Evolutionary conservation across 2,113 vertebrate species (phyloP).

Genomic region (Azemiops feae): DNA sequence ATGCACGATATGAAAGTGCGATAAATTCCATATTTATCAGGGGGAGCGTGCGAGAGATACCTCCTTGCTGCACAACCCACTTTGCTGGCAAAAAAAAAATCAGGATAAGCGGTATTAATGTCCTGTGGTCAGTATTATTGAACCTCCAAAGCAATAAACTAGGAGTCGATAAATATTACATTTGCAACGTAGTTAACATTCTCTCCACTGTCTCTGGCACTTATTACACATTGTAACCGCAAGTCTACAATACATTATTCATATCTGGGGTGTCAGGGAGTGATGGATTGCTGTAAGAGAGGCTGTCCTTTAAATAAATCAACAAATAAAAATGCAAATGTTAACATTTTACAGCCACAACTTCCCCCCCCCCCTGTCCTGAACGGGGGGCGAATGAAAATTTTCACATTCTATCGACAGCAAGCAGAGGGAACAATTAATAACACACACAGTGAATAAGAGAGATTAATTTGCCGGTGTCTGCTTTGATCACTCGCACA

Average conservation of each 20-base stretch:
- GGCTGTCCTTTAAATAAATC: conserved; percentile 86
- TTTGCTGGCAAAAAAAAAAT: conserved; percentile 68
- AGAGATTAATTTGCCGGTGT: conserved; percentile 72
- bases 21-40: conserved; percentile 74
- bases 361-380: conserved; percentile 70
- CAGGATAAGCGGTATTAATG: conserved; percentile 81
- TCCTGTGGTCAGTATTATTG: conserved; percentile 81
- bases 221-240: conserved; percentile 81
- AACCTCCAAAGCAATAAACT: conserved; percentile 80
- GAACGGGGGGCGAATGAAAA: conserved; percentile 78
- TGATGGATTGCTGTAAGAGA: conserved; percentile 83
- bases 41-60: conserved; percentile 66
- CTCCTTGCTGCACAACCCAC: conserved; percentile 74
- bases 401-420: conserved; percentile 80
- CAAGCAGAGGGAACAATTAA: conserved; percentile 80
- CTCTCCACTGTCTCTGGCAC: conserved; percentile 76
- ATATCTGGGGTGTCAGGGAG: conserved; percentile 81
- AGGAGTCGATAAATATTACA: conserved; percentile 83
- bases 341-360: conserved; percentile 84
- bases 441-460: conserved; percentile 72
- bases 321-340: conserved; percentile 89
- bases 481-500: conserved; percentile 69
- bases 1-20: conserved; percentile 48
- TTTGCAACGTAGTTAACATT: conserved; percentile 81
- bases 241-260: conserved; percentile 86